phyloP scores from a whole-genome alignment of 2,888 invertebrate genomes.

The Lacanobia wlatinum region DNA sequence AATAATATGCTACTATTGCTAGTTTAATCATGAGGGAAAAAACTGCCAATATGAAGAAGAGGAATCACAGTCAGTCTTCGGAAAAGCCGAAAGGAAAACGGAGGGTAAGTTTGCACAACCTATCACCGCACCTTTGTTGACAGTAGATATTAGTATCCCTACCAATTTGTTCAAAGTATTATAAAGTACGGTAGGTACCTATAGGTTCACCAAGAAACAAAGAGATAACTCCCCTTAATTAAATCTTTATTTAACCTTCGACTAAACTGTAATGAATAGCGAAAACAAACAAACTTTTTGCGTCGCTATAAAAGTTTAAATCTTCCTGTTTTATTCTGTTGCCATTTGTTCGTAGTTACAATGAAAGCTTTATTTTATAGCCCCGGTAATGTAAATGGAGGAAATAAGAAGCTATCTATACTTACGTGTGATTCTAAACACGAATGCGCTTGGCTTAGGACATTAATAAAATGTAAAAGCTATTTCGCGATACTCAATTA shows the following conservation, averaged over 20 bases:
- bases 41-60: conserved; percentile 76
- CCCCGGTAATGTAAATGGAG: conserved; percentile 46
- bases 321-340: conserved; percentile 40
- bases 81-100: conserved; percentile 83
- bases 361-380: conserved; percentile 64
- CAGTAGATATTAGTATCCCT: neutral
- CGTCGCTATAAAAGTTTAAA: conserved; percentile 41
- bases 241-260: conserved; percentile 53
- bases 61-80: conserved; percentile 74
- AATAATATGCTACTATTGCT: conserved; percentile 47
- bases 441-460: conserved; percentile 36
- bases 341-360: conserved; percentile 53
- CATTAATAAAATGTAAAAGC: conserved; percentile 58
- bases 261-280: conserved; percentile 31
- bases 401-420: conserved; percentile 36
- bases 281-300: conserved; percentile 45
- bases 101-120: conserved; percentile 79
- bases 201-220: conserved; percentile 1
- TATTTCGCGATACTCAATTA: conserved; percentile 47
- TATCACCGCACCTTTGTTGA: neutral
- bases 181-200: neutral
- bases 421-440: conserved; percentile 45
- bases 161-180: neutral
- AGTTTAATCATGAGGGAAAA: conserved; percentile 61
- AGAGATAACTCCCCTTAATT: conserved; percentile 7